Percentiles rank a stretch among this genome's conserved stretches.
These are phyloP conservation scores for Sterrhoptilus dennistouni DNA, from an alignment of 2,113 vertebrate genomes.

Conservation along the genomic window DNA sequence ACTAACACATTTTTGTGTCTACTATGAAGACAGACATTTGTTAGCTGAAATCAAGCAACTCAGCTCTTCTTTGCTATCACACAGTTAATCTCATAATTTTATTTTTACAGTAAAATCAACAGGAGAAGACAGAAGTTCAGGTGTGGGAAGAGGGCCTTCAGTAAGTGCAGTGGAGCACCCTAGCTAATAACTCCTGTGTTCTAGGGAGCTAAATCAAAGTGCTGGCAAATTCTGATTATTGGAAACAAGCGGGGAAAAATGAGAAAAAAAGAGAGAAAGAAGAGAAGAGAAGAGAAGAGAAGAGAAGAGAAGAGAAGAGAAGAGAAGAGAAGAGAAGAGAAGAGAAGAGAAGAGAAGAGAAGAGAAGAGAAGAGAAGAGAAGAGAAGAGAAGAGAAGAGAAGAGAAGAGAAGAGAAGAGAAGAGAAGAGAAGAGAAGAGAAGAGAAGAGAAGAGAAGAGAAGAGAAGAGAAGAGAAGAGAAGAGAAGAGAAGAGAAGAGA, in stretches of 20 bases:
- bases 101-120: not conserved
- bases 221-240: not conserved
- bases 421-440: too few relatives aligned
- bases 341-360: too few relatives aligned
- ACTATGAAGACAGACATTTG: not conserved
- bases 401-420: too few relatives aligned
- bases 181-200: not conserved
- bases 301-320: too few relatives aligned
- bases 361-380: too few relatives aligned
- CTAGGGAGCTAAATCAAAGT: not conserved
- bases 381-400: too few relatives aligned
- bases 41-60: not conserved
- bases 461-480: too few relatives aligned
- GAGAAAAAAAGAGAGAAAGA: too few relatives aligned
- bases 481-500: too few relatives aligned
- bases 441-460: too few relatives aligned
- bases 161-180: not conserved
- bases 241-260: not conserved
- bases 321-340: too few relatives aligned
- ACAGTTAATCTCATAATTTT: not conserved
- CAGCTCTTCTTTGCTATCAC: not conserved
- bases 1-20: not conserved
- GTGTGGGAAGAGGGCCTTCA: not conserved
- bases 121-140: not conserved
- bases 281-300: too few relatives aligned